phyloP scores from a whole-genome alignment of 2,797 vertebrate species.

The Graptemys geographica region DNA sequence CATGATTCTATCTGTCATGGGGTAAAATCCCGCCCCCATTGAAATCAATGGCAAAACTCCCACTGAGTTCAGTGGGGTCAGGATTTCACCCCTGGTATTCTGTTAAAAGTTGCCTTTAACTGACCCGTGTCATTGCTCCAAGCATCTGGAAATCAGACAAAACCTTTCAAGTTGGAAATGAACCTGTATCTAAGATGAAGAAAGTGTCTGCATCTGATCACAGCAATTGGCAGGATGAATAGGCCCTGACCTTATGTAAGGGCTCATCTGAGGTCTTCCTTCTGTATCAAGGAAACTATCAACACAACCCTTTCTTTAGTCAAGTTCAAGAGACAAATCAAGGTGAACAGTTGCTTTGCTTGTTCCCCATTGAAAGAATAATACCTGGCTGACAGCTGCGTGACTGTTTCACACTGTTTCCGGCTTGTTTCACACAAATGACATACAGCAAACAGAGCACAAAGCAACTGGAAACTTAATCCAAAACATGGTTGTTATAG shows the following conservation, averaged over 20 bases:
- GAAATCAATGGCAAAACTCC: not conserved
- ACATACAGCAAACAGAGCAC: constrained; percentile 68
- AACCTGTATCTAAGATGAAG: constrained; percentile 29
- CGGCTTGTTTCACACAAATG: constrained; percentile 75
- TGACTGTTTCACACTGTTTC: constrained; percentile 60
- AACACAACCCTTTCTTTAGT: not conserved
- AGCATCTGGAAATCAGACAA: constrained; percentile 69
- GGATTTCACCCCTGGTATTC: not conserved
- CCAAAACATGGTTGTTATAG: constrained; percentile 69
- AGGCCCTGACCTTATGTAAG: constrained; percentile 17
- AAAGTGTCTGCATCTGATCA: constrained; percentile 56
- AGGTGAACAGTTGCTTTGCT: not conserved
- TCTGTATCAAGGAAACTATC: not conserved
- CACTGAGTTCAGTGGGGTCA: not conserved
- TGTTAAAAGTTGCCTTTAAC: constrained; percentile 6
- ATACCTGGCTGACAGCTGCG: constrained; percentile 64
- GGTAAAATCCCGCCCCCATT: not conserved
- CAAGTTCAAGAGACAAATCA: constrained; percentile 22
- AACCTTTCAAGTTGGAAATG: constrained; percentile 55
- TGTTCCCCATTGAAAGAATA: not conserved
- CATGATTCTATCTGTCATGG: not conserved
- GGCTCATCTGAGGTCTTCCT: constrained; percentile 12
- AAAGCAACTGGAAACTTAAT: constrained; percentile 74
- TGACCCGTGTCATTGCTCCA: not conserved
- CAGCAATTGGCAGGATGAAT: not conserved